Conservation (phyloP, 2,888 invertebrate species). For the Stenotaenia linearis region DNA sequence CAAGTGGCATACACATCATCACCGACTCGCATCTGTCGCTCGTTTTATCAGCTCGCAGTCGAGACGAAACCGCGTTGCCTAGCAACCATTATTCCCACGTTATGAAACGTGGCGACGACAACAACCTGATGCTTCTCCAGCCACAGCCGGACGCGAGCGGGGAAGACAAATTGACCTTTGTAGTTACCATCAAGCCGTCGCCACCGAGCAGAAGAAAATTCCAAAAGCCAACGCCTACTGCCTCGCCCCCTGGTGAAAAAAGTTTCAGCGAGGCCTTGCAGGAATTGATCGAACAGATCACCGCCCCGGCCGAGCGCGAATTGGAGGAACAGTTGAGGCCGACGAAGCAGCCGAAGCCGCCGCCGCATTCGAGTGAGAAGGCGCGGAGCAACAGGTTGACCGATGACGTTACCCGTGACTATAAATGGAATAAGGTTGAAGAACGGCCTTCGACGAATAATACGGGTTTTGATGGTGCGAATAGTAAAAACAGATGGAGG, state of each 20-base stretch:
- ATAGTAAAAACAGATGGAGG: not conserved
- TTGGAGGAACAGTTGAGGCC: conserved; percentile 20
- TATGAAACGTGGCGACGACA: not conserved
- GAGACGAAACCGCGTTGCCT: not conserved
- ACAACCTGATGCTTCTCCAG: not conserved
- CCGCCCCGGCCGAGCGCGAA: conserved; percentile 27
- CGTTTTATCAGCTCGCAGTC: not conserved
- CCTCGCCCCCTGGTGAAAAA: conserved; percentile 12
- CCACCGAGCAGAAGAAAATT: conserved; percentile 24
- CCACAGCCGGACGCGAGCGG: not conserved
- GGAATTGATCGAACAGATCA: conserved; percentile 29
- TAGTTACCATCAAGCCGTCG: conserved; percentile 30
- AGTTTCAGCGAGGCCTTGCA: conserved; percentile 28
- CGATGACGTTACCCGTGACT: not conserved
- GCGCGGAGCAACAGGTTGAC: not conserved
- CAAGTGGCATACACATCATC: not conserved
- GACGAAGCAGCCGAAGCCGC: not conserved
- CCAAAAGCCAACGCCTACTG: not conserved
- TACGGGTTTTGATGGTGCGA: not conserved
- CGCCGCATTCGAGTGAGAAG: not conserved
- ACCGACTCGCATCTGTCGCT: not conserved
- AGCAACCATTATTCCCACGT: not conserved
- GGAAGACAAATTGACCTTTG: conserved; percentile 18
- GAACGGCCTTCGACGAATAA: not conserved
- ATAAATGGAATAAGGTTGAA: not conserved